Evolutionary conservation across 2,888 invertebrate species (phyloP), one percentile per base, ranked within the genome.

Genomic region (Meta bourneti): DNA sequence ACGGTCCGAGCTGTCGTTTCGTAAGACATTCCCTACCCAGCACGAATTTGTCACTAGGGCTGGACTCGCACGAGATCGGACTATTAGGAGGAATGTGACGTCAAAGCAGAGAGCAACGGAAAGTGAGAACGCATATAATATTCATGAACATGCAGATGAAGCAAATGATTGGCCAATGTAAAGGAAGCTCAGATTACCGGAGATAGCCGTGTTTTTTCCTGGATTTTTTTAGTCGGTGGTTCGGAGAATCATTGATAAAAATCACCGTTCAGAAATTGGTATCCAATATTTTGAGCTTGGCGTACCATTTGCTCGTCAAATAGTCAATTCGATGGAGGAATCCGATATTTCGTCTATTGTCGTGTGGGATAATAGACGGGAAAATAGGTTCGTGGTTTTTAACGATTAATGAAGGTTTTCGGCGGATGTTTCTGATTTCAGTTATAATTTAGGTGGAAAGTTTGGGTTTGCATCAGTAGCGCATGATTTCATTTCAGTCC

Each of bases 111-210:
- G 13, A 19, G 86, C 77, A 20, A 70, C 51, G 71, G 71, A 80
- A 81, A 88, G 80, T 88, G 88, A 20, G 80, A 88, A 88, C 48
- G 49, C 72, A 74, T 88, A 7, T 34, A 88, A 88, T 88, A 88
- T 88, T 81, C 81, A 82, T 88, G 78, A 90, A 70, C 70, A 83
- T 89, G 83, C 83, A 83, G 83, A 90, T 89, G 74, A 74, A 51
- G 74, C 48, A 74, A 52, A 77, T 54, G 79, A 84, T 71, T 79
- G 88, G 77, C 86, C 79, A 79, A 61, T 61, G 11, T 16, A 61
- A 69, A 85, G 11, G 75, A 69, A 69, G 70, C 81, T 13, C 70
- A 11, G 84, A 74, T 86, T 78, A 51, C 72, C 54, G 19, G 13
- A 49, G 85, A 85, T 85, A 61, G 51, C 74, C 74, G 70, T n/a